Conservation (phyloP, 2,113 vertebrate genomes). For the Psettodes erumei region DNA sequence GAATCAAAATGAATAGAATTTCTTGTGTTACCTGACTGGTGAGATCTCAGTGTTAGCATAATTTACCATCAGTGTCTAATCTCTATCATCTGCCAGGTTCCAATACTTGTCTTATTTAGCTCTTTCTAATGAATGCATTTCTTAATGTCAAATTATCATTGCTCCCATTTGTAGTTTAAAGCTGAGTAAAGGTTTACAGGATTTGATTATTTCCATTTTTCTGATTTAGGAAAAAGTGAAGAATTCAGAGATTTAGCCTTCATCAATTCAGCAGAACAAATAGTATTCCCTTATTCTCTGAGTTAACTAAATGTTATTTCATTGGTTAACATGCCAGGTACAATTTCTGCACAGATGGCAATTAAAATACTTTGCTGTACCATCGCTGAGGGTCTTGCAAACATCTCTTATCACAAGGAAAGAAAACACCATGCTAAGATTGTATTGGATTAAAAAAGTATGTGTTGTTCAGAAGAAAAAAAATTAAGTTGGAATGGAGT, state of each 20-base stretch:
- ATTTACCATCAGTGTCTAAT: neutral
- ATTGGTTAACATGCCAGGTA: conserved; percentile 44
- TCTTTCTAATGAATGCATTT: neutral
- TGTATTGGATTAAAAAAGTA: conserved; percentile 33
- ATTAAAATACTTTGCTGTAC: conserved; percentile 68
- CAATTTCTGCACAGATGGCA: conserved; percentile 74
- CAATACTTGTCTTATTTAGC: neutral
- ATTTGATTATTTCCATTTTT: conserved; percentile 15
- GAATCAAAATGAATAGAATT: neutral
- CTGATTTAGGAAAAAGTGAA: conserved; percentile 3
- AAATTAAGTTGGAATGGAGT: conserved; percentile 16
- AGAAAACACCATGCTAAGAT: conserved; percentile 46
- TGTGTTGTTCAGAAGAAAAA: conserved; percentile 31
- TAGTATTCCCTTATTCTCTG: conserved; percentile 18
- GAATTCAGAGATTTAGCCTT: conserved; percentile 21
- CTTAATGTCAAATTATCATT: neutral
- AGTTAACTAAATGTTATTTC: conserved; percentile 36
- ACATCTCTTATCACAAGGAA: conserved; percentile 70
- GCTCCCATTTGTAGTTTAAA: neutral
- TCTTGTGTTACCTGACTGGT: neutral
- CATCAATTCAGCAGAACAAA: conserved; percentile 30
- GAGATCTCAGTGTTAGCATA: neutral
- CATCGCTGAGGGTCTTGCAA: conserved; percentile 47
- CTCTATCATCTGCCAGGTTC: neutral
- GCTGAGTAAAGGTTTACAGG: neutral